Evolutionary conservation across 2,113 vertebrate species (phyloP), one percentile per base, ranked within the genome.

Genomic region (Lethenteron reissneri): DNA sequence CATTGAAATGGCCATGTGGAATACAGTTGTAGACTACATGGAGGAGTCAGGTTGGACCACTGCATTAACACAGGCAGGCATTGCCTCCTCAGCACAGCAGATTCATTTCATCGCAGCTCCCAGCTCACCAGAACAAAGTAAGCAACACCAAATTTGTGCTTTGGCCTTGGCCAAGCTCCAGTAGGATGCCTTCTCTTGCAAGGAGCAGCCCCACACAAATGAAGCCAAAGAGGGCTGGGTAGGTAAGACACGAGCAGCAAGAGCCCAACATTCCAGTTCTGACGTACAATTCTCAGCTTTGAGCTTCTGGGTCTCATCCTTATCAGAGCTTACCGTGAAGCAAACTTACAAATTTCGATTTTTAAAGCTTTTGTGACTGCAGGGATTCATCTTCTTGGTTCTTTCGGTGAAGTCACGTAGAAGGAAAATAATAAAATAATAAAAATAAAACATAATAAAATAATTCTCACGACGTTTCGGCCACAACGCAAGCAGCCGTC

Each of bases 1-100:
- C 60, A 64, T 64, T 64, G 60, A 64, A 64, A 64, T 64, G 60
- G 60, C 60, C 14, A 14, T 64, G 60, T 64, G 60, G 60, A 64
- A 64, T 64, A 64, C 60, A 14, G 17, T 64, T 64, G 60, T 4
- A 14, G 60, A 64, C 14, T 64, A 64, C 60, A 7, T 64, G 3
- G 14, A 64, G 17, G 60, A 21, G 5, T 64, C 17, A 21, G 60
- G 60, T 15, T 64, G 60, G 60, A 64, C 60, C 14, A 15, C 60
- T 14, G 60, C 60, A 64, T 64, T 8, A 64, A 64, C 60, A 64
- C 60, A 64, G 17, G 60, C 60, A 6, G 7, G 7, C 41, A 41
- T 41, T 41, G 41, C 41, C 41, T 41, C 41, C 41, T 41, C 41
- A 41, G 41, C 41, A 41, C 5, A 41, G 41, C 41, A 41, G 41